phyloP scores from a whole-genome alignment of 2,888 invertebrate species.

The Rhamnusium bicolor region DNA sequence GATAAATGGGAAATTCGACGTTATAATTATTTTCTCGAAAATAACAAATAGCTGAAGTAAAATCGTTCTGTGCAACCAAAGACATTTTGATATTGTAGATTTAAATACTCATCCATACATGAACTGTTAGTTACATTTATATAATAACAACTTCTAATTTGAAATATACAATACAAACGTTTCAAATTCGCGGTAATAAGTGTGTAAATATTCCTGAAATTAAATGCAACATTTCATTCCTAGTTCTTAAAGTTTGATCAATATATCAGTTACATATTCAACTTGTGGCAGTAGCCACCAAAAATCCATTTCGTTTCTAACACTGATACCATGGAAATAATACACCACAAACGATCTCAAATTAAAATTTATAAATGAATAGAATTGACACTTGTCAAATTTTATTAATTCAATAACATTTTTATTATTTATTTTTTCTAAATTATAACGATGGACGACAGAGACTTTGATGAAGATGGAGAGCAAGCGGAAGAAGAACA shows the following conservation, averaged over 20 bases:
- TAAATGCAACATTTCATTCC: neutral
- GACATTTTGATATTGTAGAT: too few species aligned
- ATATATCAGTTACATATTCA: conserved; percentile 31
- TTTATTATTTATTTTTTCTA: conserved; percentile 27
- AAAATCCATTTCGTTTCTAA: conserved; percentile 2
- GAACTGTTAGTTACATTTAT: too few species aligned
- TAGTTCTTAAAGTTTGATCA: conserved; percentile 46
- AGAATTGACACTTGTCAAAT: neutral
- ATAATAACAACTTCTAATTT: too few species aligned
- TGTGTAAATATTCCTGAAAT: too few species aligned
- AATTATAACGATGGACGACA: conserved; percentile 62
- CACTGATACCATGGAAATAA: conserved; percentile 38
- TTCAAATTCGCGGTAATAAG: too few species aligned
- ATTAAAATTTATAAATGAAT: conserved; percentile 8
- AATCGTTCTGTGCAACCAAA: too few species aligned
- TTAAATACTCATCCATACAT: too few species aligned
- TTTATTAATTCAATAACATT: neutral
- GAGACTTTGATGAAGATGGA: conserved; percentile 62
- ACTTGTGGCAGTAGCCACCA: too few species aligned
- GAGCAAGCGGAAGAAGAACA: conserved; percentile 60
- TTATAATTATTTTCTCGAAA: too few species aligned
- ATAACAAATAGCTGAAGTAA: too few species aligned
- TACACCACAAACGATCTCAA: neutral
- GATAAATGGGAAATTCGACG: too few species aligned
- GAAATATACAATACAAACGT: too few species aligned